Base-by-base conservation (phyloP, 2,888 invertebrate species). In the Drosophila eohydei region DNA sequence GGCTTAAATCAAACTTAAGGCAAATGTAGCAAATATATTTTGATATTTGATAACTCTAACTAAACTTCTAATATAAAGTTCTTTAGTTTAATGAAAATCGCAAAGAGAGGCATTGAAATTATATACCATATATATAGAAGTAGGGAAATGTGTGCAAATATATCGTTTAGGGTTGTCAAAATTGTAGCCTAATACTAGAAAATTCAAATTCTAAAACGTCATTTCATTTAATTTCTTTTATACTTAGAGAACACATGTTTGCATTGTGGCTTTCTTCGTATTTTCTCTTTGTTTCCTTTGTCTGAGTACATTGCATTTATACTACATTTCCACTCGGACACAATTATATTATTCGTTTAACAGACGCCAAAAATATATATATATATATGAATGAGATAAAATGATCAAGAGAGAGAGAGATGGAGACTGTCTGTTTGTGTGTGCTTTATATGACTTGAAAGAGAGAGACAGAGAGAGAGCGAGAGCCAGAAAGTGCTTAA, bases 271-370 rank as follows among this genome's bases (percentile, higher is more conserved):
- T 74, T 69, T 52, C 50, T 57, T 28, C 38, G 12, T 34, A 50
- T 40, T 55, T 60, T 76, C 65, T 63, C 55, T 79, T 78, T 64
- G 46, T 57, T 30, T 69, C 58, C 71, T 78, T 80, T 78, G 71
- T 71, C 76, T 43, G 60, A 71, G 80, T 77, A 46, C 77, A 76
- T 60, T 64, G 76, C 59, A 78, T 62, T 74, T 62, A 51, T 40
- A 44, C 52, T 43, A 58, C 51, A 56, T 48, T 56, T 48, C 50
- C 21, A 67, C 12, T 7, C 44, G 48, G 16, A 38, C 21, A 40
- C 8, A 14, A 14, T n/a, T 38, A 21, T 8, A 48, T 30, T 38
- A 60, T 56, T 56, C 61, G 46, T 56, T 65, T 26, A 65, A 43
- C 65, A 72, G 61, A 57, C 61, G 67, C 78, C 77, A 60, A 65